Evolutionary conservation across 2,797 vertebrate species (phyloP).

Genomic region (Sebastes cheni): DNA sequence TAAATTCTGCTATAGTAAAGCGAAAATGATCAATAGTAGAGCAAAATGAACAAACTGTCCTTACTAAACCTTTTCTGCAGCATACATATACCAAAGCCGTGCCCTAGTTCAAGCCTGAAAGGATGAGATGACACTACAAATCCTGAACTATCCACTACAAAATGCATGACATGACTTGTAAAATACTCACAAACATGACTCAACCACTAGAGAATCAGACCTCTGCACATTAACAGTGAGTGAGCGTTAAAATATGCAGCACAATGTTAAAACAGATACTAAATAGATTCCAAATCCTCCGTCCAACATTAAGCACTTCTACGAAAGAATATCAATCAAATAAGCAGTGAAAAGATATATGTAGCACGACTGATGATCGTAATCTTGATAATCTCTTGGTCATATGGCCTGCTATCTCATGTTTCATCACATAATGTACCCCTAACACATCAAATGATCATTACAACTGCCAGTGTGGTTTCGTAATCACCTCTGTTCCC

Average conservation of each 20-base stretch:
- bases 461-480: neutral
- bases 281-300: neutral
- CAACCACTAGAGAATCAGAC: conserved; percentile 4
- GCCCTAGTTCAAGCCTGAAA: neutral
- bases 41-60: neutral
- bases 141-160: conserved; percentile 42
- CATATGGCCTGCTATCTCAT: neutral
- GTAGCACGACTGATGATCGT: neutral
- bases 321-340: neutral
- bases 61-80: conserved; percentile 6
- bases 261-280: neutral
- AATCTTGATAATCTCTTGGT: neutral
- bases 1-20: neutral
- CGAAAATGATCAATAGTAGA: neutral
- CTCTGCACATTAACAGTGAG: conserved; percentile 31
- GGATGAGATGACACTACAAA: conserved; percentile 32
- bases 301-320: neutral
- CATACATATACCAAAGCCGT: neutral
- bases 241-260: conserved; percentile 40
- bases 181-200: conserved; percentile 40
- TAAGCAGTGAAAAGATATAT: neutral
- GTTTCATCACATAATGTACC: neutral
- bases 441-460: conserved; percentile 1
- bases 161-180: conserved; percentile 60
- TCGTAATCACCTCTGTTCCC: neutral